phyloP scores from a whole-genome alignment of 2,888 invertebrate species.

The Eustalomyia histrio region DNA sequence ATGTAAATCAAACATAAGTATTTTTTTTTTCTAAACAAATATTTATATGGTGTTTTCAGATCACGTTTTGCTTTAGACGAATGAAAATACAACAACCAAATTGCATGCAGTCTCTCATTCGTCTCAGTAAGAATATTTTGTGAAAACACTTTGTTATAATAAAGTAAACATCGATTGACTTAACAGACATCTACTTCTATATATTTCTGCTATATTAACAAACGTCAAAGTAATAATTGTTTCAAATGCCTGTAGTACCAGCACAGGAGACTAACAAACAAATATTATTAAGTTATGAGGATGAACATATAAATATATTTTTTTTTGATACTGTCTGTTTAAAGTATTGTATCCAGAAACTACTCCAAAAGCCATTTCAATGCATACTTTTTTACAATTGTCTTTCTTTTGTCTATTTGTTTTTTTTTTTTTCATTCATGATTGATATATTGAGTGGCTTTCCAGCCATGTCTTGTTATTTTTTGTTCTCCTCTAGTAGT shows the following conservation, averaged over 20 bases:
- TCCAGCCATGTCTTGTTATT: not conserved
- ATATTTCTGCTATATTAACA: slow-evolving; percentile 8
- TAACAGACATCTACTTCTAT: not conserved
- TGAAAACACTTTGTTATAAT: too few relatives aligned
- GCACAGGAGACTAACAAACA: not conserved
- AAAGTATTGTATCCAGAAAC: not conserved
- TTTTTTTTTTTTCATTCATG: slow-evolving; percentile 43
- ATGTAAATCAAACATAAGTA: slow-evolving; percentile 11
- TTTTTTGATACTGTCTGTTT: not conserved
- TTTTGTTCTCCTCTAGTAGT: not conserved
- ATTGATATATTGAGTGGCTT: slow-evolving; percentile 55
- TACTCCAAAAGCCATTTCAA: not conserved
- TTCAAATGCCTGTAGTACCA: slow-evolving; percentile 1
- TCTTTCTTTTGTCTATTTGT: slow-evolving; percentile 18
- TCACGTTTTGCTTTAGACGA: too few relatives aligned
- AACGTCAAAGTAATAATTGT: slow-evolving; percentile 25
- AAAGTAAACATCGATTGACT: not conserved
- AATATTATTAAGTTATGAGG: not conserved
- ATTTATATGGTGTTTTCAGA: too few relatives aligned
- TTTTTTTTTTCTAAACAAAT: not conserved
- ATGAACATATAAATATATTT: not conserved
- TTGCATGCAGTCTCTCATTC: too few relatives aligned
- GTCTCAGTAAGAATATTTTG: too few relatives aligned
- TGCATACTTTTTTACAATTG: not conserved
- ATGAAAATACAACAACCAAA: too few relatives aligned